Conservation (phyloP, 2,797 vertebrate genomes). For the Euthynnus affinis region DNA sequence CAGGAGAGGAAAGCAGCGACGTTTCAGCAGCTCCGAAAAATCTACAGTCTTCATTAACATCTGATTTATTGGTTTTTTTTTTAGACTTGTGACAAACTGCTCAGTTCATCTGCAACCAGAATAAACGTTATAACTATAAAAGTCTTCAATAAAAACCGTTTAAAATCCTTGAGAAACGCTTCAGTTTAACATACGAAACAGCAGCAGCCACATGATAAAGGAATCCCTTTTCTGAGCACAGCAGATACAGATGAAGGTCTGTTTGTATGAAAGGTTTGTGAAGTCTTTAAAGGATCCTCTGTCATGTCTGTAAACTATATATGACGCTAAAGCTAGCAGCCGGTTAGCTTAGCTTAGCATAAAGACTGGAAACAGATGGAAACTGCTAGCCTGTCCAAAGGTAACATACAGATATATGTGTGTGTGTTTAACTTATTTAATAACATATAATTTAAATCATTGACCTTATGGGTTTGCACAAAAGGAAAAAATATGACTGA, state of each 20-base stretch:
- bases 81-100: not conserved
- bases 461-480: too few relatives aligned
- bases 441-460: too few relatives aligned
- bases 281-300: too few relatives aligned
- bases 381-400: not conserved
- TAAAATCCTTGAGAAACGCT: constrained; percentile 1
- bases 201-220: constrained; percentile 26
- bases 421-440: too few relatives aligned
- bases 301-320: too few relatives aligned
- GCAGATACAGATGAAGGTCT: too few relatives aligned
- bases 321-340: too few relatives aligned
- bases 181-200: not conserved
- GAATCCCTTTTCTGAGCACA: constrained; percentile 35
- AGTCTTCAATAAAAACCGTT: not conserved
- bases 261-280: too few relatives aligned
- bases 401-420: too few relatives aligned
- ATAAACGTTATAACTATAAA: not conserved
- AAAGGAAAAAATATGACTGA: too few relatives aligned
- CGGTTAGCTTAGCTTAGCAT: not conserved
- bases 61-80: too few relatives aligned
- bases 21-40: too few relatives aligned
- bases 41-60: not conserved
- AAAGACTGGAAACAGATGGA: not conserved
- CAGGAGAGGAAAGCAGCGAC: not conserved
- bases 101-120: not conserved